Conservation (phyloP, 2,888 invertebrate species). For the Ormyrus pomaceus region DNA sequence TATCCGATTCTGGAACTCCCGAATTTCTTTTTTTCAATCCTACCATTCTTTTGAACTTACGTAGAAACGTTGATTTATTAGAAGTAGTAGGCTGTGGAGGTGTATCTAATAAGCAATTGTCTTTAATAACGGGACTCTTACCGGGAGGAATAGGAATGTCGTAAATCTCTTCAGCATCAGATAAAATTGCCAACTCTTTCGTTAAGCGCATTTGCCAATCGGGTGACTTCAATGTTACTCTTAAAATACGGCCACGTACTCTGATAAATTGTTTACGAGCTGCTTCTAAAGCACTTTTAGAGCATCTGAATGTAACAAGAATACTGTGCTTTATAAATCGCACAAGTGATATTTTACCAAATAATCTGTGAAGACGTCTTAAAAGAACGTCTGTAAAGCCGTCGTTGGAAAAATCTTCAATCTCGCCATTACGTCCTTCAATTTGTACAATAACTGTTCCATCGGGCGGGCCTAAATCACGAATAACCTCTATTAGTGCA, state of each 20-base stretch:
- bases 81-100: too few relatives aligned
- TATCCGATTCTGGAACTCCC: too few relatives aligned
- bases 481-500: slow-evolving; percentile 90
- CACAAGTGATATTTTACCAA: slow-evolving; percentile 92
- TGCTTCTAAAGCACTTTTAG: slow-evolving; percentile 89
- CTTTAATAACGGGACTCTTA: too few relatives aligned
- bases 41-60: too few relatives aligned
- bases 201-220: slow-evolving; percentile 90
- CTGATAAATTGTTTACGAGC: slow-evolving; percentile 77
- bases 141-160: too few relatives aligned
- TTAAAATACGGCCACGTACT: slow-evolving; percentile 81
- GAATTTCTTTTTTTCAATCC: too few relatives aligned
- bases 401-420: slow-evolving; percentile 85
- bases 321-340: slow-evolving; percentile 92
- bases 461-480: slow-evolving; percentile 95
- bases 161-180: too few relatives aligned
- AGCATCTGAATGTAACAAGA: slow-evolving; percentile 95
- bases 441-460: slow-evolving; percentile 89
- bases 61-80: too few relatives aligned
- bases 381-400: slow-evolving; percentile 87
- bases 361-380: slow-evolving; percentile 86
- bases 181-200: slow-evolving; percentile 88
- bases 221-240: slow-evolving; percentile 87
- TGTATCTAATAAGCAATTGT: too few relatives aligned
- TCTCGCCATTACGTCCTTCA: slow-evolving; percentile 77